Evolutionary conservation across 2,797 vertebrate genomes (phyloP).

Genomic region (Enteromius paludinosus): DNA sequence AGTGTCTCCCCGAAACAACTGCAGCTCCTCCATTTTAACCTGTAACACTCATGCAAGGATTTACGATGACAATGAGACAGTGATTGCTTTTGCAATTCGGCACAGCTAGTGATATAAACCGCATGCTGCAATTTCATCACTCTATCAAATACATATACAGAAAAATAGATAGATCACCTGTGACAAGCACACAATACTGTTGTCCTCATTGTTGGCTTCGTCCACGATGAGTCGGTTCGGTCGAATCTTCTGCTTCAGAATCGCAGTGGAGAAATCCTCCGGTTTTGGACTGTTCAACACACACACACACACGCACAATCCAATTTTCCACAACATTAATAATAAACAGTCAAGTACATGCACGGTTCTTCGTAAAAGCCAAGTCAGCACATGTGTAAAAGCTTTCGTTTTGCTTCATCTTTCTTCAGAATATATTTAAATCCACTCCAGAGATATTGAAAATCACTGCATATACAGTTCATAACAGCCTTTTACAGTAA

Average conservation of each 20-base stretch:
- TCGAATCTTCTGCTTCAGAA: slow-evolving; percentile 79
- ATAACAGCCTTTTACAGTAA: neutral
- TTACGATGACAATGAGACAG: neutral
- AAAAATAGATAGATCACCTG: slow-evolving; percentile 65
- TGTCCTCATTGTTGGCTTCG: slow-evolving; percentile 80
- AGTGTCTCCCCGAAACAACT: slow-evolving; percentile 81
- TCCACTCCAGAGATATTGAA: neutral
- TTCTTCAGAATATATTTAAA: neutral
- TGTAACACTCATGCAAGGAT: slow-evolving; percentile 47
- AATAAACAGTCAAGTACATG: neutral
- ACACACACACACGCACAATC: slow-evolving; percentile 13
- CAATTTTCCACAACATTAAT: slow-evolving; percentile 27
- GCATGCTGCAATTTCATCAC: neutral
- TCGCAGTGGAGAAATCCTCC: slow-evolving; percentile 82
- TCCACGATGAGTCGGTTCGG: slow-evolving; percentile 81
- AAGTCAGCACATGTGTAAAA: neutral
- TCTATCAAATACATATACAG: slow-evolving; percentile 1
- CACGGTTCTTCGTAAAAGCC: neutral
- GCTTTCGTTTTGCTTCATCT: neutral
- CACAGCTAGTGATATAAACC: neutral
- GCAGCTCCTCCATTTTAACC: slow-evolving; percentile 80
- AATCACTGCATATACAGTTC: neutral
- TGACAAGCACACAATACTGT: slow-evolving; percentile 79
- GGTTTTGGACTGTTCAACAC: slow-evolving; percentile 70
- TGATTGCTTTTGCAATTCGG: neutral